Base-by-base conservation (phyloP, 2,888 invertebrate genomes). In the Andrena marginata region DNA sequence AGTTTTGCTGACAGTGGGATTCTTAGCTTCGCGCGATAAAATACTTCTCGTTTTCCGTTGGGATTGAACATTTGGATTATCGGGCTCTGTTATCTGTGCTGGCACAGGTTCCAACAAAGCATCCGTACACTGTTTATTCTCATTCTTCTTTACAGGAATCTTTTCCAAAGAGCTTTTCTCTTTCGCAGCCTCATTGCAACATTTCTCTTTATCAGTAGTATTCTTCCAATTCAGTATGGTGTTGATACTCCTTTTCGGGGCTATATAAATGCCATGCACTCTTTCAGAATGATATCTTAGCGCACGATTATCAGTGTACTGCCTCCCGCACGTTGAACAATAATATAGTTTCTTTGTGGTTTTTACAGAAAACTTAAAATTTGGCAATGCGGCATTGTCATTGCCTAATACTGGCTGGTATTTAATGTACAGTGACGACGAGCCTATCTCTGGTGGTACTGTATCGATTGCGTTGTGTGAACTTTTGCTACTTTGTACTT, bases 321-420 rank as follows among this genome's bases (percentile, higher is more conserved):
- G 85, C 29, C 87, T 89, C 4, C 91, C 92, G 74, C 94, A 94
- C 2, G 86, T 87, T 23, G 76, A 60, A 67, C 94, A 94, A 42
- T 90, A 88, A 75, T 89, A 92, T 13, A 92, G 68, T 35, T 88
- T 89, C 20, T 85, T 89, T 62, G 86, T 89, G 54, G 86, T 87
- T 77, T 91, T 90, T 0, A 92, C 89, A 6, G 91, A 88, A 42
- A 93, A 89, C 76, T 88, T 88, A 35, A 92, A 93, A 85, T 92
- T 90, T 68, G 92, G 90, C 54, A 91, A 31, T 0, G 85, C 78
- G 26, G 84, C 80, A 73, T 91, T 91, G 3, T 88, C 87, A 77
- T 90, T 90, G 16, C 85, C 87, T 59, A 90, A 70, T 6, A 84
- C 79, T 8, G 90, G 91, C 72, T 90, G 85, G 63, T 90, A 91